phyloP scores from a whole-genome alignment of 2,888 invertebrate species.

The Lapara coniferarum region DNA sequence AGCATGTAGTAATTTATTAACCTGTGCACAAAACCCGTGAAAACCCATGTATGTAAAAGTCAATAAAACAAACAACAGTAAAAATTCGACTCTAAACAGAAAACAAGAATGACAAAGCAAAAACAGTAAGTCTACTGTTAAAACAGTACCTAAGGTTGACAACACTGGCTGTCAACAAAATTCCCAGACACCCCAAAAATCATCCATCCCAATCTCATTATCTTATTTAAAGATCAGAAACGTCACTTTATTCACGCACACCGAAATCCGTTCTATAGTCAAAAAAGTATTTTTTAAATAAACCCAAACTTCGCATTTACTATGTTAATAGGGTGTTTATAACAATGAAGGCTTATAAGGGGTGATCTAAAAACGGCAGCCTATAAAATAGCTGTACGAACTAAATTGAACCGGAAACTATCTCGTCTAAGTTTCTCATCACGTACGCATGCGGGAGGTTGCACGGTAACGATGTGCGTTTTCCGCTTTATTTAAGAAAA shows the following conservation, averaged over 20 bases:
- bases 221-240: no score
- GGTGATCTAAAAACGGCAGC: constrained; percentile 37
- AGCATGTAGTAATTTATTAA: no score
- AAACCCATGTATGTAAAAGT: no score
- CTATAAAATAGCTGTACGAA: constrained; percentile 53
- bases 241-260: not conserved
- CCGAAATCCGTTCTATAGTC: not conserved
- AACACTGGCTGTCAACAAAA: no score
- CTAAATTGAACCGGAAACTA: constrained; percentile 57
- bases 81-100: no score
- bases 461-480: constrained; percentile 50
- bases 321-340: constrained; percentile 34
- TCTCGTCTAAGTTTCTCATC: constrained; percentile 55
- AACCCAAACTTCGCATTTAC: constrained; percentile 24
- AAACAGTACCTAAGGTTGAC: no score
- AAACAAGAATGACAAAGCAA: no score
- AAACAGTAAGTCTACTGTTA: no score
- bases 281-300: not conserved
- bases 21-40: no score
- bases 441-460: constrained; percentile 52
- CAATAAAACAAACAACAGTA: no score
- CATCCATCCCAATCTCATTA: no score
- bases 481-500: constrained; percentile 48
- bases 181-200: no score
- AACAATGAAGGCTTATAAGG: constrained; percentile 36